phyloP scores from a whole-genome alignment of 1,140 invertebrate genomes.

The Proctacanthus coquilletti region DNA sequence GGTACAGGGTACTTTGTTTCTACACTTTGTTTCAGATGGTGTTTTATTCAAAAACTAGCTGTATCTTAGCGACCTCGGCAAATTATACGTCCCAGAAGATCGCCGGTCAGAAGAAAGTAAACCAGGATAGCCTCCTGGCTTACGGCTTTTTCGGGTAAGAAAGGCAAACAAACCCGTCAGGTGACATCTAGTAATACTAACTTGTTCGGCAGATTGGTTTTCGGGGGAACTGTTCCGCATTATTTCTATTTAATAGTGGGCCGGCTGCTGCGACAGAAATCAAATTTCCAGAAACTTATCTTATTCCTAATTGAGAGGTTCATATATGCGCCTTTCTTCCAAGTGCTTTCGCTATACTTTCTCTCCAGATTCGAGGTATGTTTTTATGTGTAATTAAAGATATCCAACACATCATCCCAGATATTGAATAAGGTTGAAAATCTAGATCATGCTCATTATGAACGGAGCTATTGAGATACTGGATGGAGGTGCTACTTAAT shows the following conservation, averaged over 20 bases:
- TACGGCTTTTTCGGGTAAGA: slow-evolving; percentile 54
- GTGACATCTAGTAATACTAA: too few species aligned
- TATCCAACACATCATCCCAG: neutral
- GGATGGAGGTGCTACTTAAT: too few species aligned
- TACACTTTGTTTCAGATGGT: slow-evolving; percentile 6
- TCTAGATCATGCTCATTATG: too few species aligned
- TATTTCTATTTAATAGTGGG: slow-evolving; percentile 50
- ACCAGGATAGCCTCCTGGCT: slow-evolving; percentile 45
- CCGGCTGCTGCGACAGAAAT: slow-evolving; percentile 21
- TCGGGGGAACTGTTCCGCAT: slow-evolving; percentile 55
- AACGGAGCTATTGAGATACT: too few species aligned
- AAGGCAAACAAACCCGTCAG: too few species aligned
- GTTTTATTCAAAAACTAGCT: slow-evolving; percentile 29
- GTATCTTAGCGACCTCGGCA: slow-evolving; percentile 42
- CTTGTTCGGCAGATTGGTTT: slow-evolving; percentile 36
- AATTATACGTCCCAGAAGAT: slow-evolving; percentile 50
- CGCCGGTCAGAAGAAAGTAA: slow-evolving; percentile 38
- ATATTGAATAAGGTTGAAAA: neutral
- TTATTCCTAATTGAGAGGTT: slow-evolving; percentile 46
- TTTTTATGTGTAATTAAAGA: neutral
- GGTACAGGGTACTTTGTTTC: slow-evolving; percentile 5
- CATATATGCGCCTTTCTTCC: slow-evolving; percentile 49
- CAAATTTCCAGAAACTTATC: slow-evolving; percentile 21
- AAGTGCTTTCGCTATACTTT: slow-evolving; percentile 49
- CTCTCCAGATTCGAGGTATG: slow-evolving; percentile 46